Conservation (phyloP, 2,113 vertebrate genomes). For the Ivindomyrus marchei region DNA sequence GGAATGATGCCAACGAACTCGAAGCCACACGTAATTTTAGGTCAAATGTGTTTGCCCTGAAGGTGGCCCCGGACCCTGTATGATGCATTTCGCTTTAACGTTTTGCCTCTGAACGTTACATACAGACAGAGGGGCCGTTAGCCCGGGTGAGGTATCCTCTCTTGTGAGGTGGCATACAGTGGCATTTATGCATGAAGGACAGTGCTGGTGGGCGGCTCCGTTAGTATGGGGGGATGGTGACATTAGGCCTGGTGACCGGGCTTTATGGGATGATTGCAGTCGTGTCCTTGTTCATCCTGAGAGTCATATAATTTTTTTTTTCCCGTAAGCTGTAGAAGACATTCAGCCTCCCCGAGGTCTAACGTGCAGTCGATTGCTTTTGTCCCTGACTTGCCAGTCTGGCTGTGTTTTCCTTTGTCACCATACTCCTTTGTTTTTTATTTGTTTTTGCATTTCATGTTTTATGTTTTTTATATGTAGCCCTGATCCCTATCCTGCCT, state of each 20-base stretch:
- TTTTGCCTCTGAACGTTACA: not conserved
- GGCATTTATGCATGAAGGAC: not conserved
- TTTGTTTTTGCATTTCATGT: not conserved
- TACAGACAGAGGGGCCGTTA: not conserved
- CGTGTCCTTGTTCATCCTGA: not conserved
- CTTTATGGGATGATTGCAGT: not conserved
- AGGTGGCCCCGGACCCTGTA: conserved; percentile 27
- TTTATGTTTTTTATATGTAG: not conserved
- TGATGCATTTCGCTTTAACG: not conserved
- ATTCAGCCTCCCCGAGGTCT: not conserved
- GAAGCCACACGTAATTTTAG: not conserved
- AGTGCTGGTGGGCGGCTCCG: not conserved
- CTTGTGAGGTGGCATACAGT: not conserved
- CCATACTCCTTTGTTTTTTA: not conserved
- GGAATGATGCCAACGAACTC: not conserved
- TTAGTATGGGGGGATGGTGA: not conserved
- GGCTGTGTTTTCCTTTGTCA: not conserved
- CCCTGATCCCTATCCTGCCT: not conserved
- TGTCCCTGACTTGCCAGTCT: not conserved
- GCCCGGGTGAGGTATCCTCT: not conserved
- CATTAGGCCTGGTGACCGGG: not conserved
- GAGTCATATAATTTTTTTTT: not conserved
- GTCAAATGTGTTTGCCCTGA: conserved; percentile 9
- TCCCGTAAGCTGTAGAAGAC: not conserved
- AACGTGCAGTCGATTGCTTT: not conserved